Evolutionary conservation across 2,888 invertebrate genomes (phyloP).

Genomic region (Pristionchus exspectatus): DNA sequence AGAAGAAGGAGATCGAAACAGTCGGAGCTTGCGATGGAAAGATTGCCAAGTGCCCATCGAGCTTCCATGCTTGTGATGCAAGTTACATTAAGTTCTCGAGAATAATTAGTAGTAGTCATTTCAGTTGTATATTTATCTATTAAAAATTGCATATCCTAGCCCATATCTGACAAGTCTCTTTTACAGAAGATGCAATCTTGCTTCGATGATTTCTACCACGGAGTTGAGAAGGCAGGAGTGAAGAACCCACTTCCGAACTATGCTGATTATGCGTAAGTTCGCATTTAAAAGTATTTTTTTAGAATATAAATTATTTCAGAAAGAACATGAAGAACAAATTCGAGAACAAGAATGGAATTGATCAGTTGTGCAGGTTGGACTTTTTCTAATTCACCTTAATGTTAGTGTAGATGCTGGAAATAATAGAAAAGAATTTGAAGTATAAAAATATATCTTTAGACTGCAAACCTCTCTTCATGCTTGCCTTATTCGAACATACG

Average conservation of each 20-base stretch:
- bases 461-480: conserved; percentile 15
- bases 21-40: conserved; percentile 35
- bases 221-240: conserved; percentile 4
- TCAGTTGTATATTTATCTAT: no score
- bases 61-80: conserved; percentile 24
- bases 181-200: conserved; percentile 7
- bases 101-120: not conserved
- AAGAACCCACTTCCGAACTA: conserved; percentile 1
- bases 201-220: conserved; percentile 4
- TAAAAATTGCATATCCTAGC: not conserved
- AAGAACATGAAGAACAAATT: not conserved
- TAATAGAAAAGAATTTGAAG: not conserved
- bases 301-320: not conserved
- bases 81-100: not conserved
- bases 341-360: not conserved
- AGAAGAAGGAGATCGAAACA: conserved; percentile 19
- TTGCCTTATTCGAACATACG: not conserved
- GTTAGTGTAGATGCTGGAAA: not conserved
- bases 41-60: not conserved
- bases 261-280: not conserved
- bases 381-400: not conserved
- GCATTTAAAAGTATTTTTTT: not conserved
- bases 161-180: not conserved
- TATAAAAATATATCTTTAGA: not conserved
- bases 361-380: conserved; percentile 8